Evolutionary conservation across 2,113 vertebrate species (phyloP).

Genomic region (Mesembrinibis cayennensis): DNA sequence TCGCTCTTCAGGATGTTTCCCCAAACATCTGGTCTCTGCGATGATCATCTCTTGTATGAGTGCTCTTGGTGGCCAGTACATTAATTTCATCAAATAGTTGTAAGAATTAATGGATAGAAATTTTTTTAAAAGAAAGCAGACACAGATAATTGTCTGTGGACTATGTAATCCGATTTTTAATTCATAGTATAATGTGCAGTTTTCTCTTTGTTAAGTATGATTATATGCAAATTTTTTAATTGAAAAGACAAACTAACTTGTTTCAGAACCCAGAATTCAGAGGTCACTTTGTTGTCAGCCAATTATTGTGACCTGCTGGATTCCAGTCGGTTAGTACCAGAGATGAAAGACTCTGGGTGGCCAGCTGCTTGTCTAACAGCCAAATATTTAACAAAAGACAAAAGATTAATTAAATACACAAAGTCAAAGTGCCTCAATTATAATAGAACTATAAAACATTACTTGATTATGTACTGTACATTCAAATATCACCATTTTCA

Average conservation of each 20-base stretch:
- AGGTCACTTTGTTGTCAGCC: neutral
- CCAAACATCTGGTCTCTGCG: neutral
- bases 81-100: neutral
- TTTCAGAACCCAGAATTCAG: neutral
- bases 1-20: neutral
- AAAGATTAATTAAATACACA: constrained; percentile 34
- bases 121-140: neutral
- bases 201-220: neutral
- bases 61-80: neutral
- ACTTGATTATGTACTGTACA: neutral
- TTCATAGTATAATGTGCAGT: neutral
- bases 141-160: rapidly evolving
- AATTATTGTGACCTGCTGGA: neutral
- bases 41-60: neutral
- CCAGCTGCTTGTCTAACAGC: neutral
- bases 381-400: constrained; percentile 8
- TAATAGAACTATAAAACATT: neutral
- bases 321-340: constrained; percentile 11
- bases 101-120: neutral
- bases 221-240: neutral
- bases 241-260: neutral
- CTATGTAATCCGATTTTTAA: neutral
- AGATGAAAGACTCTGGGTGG: neutral
- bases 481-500: neutral
- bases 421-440: neutral